Conservation (phyloP, 2,888 invertebrate genomes). For the Melinaea marsaeus region DNA sequence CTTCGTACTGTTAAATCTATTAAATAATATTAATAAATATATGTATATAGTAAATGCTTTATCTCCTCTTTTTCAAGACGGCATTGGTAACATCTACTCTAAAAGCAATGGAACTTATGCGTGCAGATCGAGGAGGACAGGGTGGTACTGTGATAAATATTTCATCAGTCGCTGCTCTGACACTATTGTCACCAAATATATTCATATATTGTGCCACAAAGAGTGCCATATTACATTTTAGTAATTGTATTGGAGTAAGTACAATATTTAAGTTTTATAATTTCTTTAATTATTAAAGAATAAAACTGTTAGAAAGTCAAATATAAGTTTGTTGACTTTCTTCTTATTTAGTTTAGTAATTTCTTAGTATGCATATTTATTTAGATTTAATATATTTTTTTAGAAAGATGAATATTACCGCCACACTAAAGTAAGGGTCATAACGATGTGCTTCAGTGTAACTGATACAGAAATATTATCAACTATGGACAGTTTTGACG, state of each 20-base stretch:
- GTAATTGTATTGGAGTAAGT: constrained; percentile 39
- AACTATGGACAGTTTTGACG: not conserved
- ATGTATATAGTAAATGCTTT: not conserved
- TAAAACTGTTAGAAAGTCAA: too few species aligned
- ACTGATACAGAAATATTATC: constrained; percentile 38
- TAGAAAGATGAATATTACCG: constrained; percentile 39
- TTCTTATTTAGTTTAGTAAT: too few species aligned
- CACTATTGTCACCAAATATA: constrained; percentile 27
- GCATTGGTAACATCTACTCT: constrained; percentile 34
- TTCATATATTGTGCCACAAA: constrained; percentile 39
- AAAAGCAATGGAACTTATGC: constrained; percentile 38
- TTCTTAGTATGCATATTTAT: not conserved
- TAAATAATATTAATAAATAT: not conserved
- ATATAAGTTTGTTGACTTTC: too few species aligned
- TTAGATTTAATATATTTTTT: constrained; percentile 15
- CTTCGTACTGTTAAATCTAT: constrained; percentile 24
- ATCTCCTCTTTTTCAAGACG: constrained; percentile 27
- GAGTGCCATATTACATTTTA: constrained; percentile 38
- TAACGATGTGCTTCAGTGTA: constrained; percentile 43
- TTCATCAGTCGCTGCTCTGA: constrained; percentile 36
- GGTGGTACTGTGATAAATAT: constrained; percentile 41
- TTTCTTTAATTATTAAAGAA: not conserved
- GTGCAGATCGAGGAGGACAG: constrained; percentile 35
- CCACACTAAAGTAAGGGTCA: constrained; percentile 41
- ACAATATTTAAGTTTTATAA: constrained; percentile 7